Conservation (phyloP, 2,797 vertebrate species). For the Xiphorhynchus erythropygius region DNA sequence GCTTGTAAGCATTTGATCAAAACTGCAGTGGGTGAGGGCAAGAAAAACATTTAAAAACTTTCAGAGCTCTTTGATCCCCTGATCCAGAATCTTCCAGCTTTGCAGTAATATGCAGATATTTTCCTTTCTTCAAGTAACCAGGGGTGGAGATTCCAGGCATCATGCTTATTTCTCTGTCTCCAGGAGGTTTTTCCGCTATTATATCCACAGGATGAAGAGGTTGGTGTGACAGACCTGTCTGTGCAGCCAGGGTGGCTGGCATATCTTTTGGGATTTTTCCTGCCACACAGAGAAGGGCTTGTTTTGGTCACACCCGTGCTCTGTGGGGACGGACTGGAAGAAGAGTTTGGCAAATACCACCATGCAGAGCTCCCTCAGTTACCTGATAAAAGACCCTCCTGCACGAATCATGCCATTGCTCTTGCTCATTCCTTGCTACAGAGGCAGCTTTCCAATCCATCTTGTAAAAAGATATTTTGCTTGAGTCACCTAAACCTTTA, state of each 20-base stretch:
- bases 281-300: no score
- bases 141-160: rapidly evolving
- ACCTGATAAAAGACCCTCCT: not conserved
- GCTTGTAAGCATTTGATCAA: not conserved
- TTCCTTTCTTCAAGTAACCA: not conserved
- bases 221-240: not conserved
- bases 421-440: not conserved
- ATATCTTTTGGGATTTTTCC: not conserved
- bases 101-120: not conserved
- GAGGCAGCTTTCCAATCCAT: not conserved
- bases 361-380: not conserved
- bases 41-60: not conserved
- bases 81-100: not conserved
- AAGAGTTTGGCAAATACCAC: not conserved
- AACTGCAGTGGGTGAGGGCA: not conserved
- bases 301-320: not conserved
- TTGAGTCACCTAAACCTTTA: not conserved
- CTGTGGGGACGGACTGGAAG: not conserved
- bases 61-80: not conserved
- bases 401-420: not conserved
- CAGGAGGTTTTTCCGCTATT: not conserved
- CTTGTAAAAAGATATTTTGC: not conserved
- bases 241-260: not conserved
- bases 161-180: not conserved
- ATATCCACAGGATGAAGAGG: not conserved